These are phyloP conservation scores for Lithosia quadra DNA, from an alignment of 2,888 invertebrate species.

Conservation along the genomic window DNA sequence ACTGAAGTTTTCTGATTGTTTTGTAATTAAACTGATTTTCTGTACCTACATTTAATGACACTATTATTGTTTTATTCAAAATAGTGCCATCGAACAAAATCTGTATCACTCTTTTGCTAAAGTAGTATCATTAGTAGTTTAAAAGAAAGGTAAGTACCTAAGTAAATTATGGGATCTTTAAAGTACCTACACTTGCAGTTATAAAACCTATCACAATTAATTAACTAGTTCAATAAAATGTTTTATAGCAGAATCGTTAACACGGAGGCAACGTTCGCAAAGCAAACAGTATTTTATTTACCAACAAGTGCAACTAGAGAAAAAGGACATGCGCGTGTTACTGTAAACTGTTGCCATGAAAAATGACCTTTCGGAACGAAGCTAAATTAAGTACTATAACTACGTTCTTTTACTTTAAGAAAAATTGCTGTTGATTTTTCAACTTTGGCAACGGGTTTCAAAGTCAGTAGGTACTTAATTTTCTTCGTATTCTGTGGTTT, in stretches of 20 bases:
- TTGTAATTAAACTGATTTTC: no score
- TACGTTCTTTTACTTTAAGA: constrained; percentile 48
- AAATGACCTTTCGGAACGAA: constrained; percentile 57
- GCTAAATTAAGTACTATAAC: constrained; percentile 64
- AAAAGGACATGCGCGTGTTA: constrained; percentile 29
- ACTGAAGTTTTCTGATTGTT: no score
- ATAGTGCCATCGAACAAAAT: no score
- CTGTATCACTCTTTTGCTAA: no score
- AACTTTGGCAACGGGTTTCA: constrained; percentile 14
- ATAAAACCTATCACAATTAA: neutral
- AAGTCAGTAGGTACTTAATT: constrained; percentile 8
- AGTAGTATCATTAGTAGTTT: no score
- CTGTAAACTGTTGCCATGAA: constrained; percentile 61
- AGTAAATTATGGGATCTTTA: no score
- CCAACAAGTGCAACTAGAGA: constrained; percentile 16
- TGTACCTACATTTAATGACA: no score
- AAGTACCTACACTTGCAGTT: neutral
- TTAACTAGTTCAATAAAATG: neutral
- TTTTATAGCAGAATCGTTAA: neutral
- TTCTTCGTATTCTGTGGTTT: constrained; percentile 11
- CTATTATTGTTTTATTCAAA: no score
- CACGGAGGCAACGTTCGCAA: neutral
- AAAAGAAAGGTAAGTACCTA: no score
- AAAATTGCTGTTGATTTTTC: constrained; percentile 42
- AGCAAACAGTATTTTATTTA: constrained; percentile 22